Evolutionary conservation across 2,797 vertebrate species (phyloP).

Genomic region (Oreochromis grahami): DNA sequence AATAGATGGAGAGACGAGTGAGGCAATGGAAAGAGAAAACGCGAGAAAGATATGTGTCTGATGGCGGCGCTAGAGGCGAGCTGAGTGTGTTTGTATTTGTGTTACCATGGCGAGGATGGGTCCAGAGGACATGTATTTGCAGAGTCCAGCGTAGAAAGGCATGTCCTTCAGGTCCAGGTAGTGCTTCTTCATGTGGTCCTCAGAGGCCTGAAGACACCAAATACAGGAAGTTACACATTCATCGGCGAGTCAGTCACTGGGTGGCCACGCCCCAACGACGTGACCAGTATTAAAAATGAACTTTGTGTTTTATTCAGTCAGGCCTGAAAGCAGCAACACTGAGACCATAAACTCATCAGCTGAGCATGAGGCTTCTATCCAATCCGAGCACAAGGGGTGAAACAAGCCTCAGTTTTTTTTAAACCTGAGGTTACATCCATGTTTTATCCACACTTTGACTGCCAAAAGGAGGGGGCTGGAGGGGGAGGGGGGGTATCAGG

Average conservation of each 20-base stretch:
- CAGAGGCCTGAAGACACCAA: constrained; percentile 76
- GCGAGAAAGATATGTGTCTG: background rate
- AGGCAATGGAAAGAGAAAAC: background rate
- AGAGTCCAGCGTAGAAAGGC: constrained; percentile 86
- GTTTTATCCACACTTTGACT: background rate
- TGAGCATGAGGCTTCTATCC: background rate
- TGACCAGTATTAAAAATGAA: background rate
- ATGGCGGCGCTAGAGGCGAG: background rate
- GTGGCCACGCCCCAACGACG: background rate
- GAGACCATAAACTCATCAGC: background rate
- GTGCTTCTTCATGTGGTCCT: constrained; percentile 86
- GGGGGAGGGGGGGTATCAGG: background rate
- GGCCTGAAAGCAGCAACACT: background rate
- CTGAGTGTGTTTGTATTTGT: background rate
- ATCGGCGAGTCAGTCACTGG: background rate
- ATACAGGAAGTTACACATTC: background rate
- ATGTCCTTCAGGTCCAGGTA: constrained; percentile 90
- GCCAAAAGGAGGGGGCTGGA: background rate
- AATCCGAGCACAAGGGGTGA: background rate
- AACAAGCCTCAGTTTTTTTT: background rate
- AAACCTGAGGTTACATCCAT: background rate
- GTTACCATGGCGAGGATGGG: constrained; percentile 91
- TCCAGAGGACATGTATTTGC: constrained; percentile 89
- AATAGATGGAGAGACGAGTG: background rate
- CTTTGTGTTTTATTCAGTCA: background rate